Conservation (phyloP, 2,113 vertebrate species). For the Eudyptes chrysolophus region DNA sequence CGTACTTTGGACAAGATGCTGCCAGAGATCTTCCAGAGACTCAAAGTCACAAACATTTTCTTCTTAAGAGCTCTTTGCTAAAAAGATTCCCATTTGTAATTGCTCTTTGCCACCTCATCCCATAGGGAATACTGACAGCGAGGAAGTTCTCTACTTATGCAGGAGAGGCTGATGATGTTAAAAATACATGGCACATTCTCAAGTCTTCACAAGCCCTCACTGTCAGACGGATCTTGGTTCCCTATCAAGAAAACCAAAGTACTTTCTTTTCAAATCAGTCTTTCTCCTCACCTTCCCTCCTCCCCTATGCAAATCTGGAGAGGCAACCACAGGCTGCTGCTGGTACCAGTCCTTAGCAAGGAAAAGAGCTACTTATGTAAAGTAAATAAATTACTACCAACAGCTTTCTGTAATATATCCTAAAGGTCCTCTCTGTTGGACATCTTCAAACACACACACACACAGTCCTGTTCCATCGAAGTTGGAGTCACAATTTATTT, state of each 20-base stretch:
- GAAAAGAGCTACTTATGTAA: neutral
- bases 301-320: neutral
- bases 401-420: neutral
- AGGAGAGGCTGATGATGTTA: neutral
- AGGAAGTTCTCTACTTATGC: neutral
- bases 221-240: neutral
- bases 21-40: neutral
- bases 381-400: neutral
- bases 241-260: neutral
- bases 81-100: neutral
- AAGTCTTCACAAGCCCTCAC: neutral
- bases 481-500: neutral
- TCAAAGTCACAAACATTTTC: neutral
- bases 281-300: neutral
- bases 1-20: neutral
- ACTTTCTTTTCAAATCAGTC: neutral
- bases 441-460: neutral
- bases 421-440: no score
- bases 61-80: neutral
- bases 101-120: neutral
- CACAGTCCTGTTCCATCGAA: neutral
- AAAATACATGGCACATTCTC: neutral
- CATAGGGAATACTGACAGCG: neutral
- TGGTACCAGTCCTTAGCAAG: neutral
- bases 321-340: neutral